Evolutionary conservation across 2,888 invertebrate genomes (phyloP).

Genomic region (Spodoptera exigua): DNA sequence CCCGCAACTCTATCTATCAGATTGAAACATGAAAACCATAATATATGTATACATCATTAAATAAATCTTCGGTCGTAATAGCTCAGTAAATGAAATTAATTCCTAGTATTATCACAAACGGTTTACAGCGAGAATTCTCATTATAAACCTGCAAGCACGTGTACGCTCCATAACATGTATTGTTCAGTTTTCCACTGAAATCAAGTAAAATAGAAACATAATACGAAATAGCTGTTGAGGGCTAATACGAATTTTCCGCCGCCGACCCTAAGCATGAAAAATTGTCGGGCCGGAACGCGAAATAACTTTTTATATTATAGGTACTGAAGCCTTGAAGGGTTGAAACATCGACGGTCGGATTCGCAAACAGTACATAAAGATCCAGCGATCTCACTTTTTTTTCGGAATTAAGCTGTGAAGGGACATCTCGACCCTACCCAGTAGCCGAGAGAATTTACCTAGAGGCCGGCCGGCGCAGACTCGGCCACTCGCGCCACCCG

Average conservation of each 20-base stretch:
- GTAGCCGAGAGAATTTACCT: constrained; percentile 68
- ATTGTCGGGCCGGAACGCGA: constrained; percentile 68
- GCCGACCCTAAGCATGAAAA: constrained; percentile 69
- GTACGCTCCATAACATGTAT: constrained; percentile 26
- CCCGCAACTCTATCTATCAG: too few species aligned
- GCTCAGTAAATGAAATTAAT: constrained; percentile 14
- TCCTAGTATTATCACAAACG: constrained; percentile 14
- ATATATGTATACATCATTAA: constrained; percentile 9
- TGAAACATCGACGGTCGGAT: constrained; percentile 81
- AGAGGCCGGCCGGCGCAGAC: constrained; percentile 51
- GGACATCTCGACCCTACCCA: constrained; percentile 74
- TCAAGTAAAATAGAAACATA: constrained; percentile 60
- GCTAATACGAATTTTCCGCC: constrained; percentile 68
- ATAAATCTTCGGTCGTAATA: constrained; percentile 8
- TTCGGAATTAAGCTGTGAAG: constrained; percentile 83
- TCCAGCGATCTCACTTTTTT: constrained; percentile 80
- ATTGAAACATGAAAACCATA: background rate
- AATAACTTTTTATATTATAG: constrained; percentile 82
- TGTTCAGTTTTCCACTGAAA: constrained; percentile 52
- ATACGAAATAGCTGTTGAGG: constrained; percentile 56
- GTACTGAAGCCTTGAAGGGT: constrained; percentile 76
- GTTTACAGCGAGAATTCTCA: constrained; percentile 36
- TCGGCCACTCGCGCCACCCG: constrained; percentile 48
- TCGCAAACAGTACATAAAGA: constrained; percentile 86
- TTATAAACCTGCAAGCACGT: constrained; percentile 42